These are phyloP conservation scores for Seira sanloemensis DNA, from an alignment of 2,888 invertebrate genomes.

Conservation along the genomic window DNA sequence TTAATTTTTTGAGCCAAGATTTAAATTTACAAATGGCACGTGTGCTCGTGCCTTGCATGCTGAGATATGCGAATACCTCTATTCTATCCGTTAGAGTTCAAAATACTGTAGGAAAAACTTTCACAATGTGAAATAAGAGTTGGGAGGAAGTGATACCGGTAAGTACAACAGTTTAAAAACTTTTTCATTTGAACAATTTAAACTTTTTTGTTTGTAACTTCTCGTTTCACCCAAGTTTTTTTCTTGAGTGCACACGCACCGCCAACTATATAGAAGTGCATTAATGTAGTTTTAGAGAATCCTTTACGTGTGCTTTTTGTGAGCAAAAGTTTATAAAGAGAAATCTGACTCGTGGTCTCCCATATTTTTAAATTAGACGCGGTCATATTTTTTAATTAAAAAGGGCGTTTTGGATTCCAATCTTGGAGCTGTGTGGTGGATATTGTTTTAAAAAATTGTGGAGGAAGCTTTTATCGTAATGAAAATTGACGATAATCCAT, in stretches of 20 bases:
- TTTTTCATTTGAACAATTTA: background rate
- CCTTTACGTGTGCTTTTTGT: background rate
- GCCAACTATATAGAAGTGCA: background rate
- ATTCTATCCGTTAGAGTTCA: background rate
- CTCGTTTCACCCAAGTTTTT: background rate
- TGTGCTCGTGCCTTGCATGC: background rate
- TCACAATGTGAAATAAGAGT: background rate
- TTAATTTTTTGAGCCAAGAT: background rate
- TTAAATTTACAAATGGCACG: background rate
- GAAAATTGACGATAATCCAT: background rate
- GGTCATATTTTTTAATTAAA: conserved; percentile 48
- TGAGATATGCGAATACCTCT: too few relatives aligned
- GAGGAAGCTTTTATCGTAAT: background rate
- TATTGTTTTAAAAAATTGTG: too few relatives aligned
- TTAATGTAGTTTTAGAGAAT: background rate
- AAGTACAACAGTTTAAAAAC: background rate
- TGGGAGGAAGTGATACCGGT: background rate
- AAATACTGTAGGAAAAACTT: background rate
- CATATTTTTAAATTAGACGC: conserved; percentile 41
- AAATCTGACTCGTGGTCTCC: background rate
- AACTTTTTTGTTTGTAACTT: background rate
- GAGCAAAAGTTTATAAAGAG: too few relatives aligned
- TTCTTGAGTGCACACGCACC: background rate
- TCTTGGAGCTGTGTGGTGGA: too few relatives aligned
- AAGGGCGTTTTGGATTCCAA: background rate